Conservation (phyloP, 2,797 vertebrate species). For the Enteromius treurensis region DNA sequence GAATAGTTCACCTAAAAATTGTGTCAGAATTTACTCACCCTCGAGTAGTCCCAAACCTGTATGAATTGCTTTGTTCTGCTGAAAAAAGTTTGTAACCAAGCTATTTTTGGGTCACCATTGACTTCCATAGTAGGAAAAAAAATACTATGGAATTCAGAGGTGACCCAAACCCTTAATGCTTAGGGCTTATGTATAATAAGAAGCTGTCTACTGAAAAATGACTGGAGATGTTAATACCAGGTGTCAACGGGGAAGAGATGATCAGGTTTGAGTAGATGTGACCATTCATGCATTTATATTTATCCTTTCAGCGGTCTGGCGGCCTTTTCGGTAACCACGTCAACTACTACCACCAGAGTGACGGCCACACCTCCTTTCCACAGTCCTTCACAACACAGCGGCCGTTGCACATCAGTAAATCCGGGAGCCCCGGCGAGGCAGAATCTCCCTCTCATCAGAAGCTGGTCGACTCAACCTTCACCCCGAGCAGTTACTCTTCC, state of each 20-base stretch:
- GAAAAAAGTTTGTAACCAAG: too few relatives aligned
- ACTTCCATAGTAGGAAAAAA: too few relatives aligned
- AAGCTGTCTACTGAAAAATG: not conserved
- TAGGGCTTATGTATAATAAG: not conserved
- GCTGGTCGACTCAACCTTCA: conserved; percentile 94
- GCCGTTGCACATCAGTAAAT: conserved; percentile 95
- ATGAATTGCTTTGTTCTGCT: too few relatives aligned
- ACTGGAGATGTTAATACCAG: conserved; percentile 17
- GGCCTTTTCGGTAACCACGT: conserved; percentile 97
- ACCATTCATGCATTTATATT: not conserved
- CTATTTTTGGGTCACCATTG: too few relatives aligned
- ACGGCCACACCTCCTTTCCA: conserved; percentile 87
- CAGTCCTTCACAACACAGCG: conserved; percentile 97
- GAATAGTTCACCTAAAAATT: too few relatives aligned
- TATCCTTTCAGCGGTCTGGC: conserved; percentile 83
- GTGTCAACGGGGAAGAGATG: not conserved
- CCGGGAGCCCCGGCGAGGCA: conserved; percentile 87
- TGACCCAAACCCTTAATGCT: not conserved
- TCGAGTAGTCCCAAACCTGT: too few relatives aligned
- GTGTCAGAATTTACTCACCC: too few relatives aligned
- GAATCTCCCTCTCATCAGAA: conserved; percentile 96
- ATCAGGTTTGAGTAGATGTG: not conserved
- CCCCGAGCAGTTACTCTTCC: conserved; percentile 96
- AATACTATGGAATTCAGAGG: too few relatives aligned
- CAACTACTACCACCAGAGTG: conserved; percentile 94